Percentiles rank a stretch among this genome's conserved stretches.
phyloP scores from a whole-genome alignment of 2,113 vertebrate species.

The Suricata suricatta region DNA sequence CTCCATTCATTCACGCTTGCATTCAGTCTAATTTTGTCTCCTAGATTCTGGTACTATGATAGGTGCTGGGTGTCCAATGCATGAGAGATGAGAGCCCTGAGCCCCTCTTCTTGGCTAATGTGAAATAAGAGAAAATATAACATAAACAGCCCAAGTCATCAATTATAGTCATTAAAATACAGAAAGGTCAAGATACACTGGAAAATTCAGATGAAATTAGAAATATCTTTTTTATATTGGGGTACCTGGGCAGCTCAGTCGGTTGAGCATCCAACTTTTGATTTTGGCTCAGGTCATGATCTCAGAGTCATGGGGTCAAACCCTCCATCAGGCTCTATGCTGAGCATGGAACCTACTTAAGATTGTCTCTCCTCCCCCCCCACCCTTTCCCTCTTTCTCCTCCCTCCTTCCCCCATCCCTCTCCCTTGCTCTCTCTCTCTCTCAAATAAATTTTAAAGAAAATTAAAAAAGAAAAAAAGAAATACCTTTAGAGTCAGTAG shows the following conservation, averaged over 20 bases:
- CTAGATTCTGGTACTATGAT: background rate
- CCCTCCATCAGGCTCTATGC: no score
- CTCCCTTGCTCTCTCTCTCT: no score
- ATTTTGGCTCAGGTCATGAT: no score
- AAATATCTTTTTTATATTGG: background rate
- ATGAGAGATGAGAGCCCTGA: background rate
- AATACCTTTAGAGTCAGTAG: background rate
- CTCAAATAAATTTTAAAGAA: no score
- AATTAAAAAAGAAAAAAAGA: no score
- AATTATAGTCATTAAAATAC: background rate
- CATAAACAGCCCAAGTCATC: background rate
- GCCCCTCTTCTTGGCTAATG: background rate
- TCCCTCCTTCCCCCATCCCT: no score
- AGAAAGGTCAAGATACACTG: background rate
- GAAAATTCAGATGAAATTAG: background rate
- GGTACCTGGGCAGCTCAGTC: no score
- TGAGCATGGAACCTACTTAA: no score
- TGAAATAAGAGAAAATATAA: background rate
- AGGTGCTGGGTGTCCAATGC: background rate
- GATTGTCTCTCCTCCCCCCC: no score
- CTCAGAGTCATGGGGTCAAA: no score
- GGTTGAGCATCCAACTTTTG: no score
- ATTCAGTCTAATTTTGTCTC: background rate
- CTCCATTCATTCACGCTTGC: background rate
- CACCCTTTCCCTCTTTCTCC: no score